These are phyloP conservation scores for Chaitophorus viminalis DNA, from an alignment of 2,888 invertebrate species.

Conservation along the genomic window DNA sequence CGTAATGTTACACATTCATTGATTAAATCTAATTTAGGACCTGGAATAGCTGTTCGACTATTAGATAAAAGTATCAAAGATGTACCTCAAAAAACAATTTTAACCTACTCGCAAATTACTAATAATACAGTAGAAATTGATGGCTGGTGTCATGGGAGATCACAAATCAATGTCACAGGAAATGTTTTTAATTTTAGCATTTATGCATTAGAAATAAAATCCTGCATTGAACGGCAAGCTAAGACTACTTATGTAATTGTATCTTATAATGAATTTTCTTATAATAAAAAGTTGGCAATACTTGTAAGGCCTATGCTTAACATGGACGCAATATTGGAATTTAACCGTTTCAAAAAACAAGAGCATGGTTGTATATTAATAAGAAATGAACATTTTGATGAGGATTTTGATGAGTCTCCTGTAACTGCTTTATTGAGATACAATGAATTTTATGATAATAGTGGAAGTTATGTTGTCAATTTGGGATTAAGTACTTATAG, in stretches of 20 bases:
- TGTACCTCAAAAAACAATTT: constrained; percentile 80
- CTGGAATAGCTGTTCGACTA: constrained; percentile 89
- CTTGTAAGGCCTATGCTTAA: constrained; percentile 86
- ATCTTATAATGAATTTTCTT: constrained; percentile 85
- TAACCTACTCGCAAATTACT: constrained; percentile 87
- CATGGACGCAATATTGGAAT: constrained; percentile 80
- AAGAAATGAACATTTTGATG: constrained; percentile 72
- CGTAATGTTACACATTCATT: constrained; percentile 89
- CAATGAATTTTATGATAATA: constrained; percentile 90
- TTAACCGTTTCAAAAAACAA: constrained; percentile 88
- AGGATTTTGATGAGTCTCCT: constrained; percentile 68
- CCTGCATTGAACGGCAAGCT: constrained; percentile 78
- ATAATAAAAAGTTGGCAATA: constrained; percentile 78
- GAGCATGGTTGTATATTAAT: constrained; percentile 84
- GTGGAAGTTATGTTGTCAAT: constrained; percentile 87
- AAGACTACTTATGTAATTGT: constrained; percentile 70
- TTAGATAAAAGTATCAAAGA: constrained; percentile 75
- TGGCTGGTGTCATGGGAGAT: constrained; percentile 89
- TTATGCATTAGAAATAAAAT: constrained; percentile 82
- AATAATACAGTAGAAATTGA: constrained; percentile 86
- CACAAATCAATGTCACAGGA: constrained; percentile 85
- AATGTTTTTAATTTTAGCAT: constrained; percentile 85
- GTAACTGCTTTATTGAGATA: constrained; percentile 79
- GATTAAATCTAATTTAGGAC: constrained; percentile 87
- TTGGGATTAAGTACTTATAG: constrained; percentile 89